These are phyloP conservation scores for Drosophila willistoni DNA, from an alignment of 1,140 invertebrate genomes.

Conservation along the genomic window DNA sequence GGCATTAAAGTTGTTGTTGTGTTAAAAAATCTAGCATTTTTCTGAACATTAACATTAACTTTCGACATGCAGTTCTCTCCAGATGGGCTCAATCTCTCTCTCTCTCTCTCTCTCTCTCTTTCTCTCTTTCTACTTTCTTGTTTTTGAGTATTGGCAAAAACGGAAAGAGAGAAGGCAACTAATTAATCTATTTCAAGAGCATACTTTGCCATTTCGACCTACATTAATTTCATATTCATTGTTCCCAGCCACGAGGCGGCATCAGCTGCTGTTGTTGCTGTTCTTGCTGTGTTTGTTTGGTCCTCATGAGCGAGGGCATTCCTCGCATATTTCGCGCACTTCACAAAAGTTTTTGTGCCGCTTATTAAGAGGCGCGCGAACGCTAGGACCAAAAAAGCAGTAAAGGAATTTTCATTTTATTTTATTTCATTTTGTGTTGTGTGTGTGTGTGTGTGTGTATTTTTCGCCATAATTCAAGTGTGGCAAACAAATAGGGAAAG, in stretches of 20 bases:
- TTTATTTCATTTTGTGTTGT: slow-evolving; percentile 1
- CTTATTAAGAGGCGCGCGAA: slow-evolving; percentile 65
- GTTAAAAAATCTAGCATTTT: neutral
- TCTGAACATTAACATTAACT: neutral
- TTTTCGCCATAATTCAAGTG: slow-evolving; percentile 72
- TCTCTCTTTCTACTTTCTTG: neutral
- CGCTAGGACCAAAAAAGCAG: slow-evolving; percentile 45
- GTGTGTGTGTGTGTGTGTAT: neutral
- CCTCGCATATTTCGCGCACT: slow-evolving; percentile 75
- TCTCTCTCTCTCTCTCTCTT: neutral
- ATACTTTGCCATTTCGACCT: slow-evolving; percentile 77
- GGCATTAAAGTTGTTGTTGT: slow-evolving; percentile 1
- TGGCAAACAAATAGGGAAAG: slow-evolving; percentile 50
- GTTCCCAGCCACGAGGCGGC: slow-evolving; percentile 40
- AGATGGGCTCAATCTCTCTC: neutral
- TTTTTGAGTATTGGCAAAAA: neutral
- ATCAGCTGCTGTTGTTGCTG: slow-evolving; percentile 22
- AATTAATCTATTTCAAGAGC: slow-evolving; percentile 79
- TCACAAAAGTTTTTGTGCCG: slow-evolving; percentile 69
- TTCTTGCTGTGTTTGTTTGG: slow-evolving; percentile 15
- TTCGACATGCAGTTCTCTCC: slow-evolving; percentile 1
- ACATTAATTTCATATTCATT: slow-evolving; percentile 80
- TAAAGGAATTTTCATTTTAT: slow-evolving; percentile 48
- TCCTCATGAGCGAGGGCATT: neutral
- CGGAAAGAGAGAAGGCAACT: slow-evolving; percentile 20